Conservation (phyloP, 2,888 invertebrate genomes). For the Leptinotarsa tumamoca region DNA sequence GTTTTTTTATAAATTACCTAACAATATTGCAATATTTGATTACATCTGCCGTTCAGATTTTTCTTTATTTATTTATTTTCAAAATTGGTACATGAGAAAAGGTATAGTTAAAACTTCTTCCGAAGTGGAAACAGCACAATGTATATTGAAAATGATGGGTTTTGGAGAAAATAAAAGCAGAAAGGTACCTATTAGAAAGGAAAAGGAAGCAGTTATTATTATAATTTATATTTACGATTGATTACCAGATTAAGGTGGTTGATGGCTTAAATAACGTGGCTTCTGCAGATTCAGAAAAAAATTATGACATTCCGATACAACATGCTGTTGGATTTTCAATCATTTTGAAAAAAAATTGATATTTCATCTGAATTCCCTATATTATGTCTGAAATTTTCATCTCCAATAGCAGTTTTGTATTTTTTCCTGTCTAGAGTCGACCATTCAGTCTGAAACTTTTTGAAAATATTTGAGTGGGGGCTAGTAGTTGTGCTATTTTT, state of each 20-base stretch:
- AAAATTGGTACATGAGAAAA: background rate
- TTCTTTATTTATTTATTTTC: background rate
- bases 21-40: background rate
- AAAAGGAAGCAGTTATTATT: background rate
- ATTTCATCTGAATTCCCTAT: no score
- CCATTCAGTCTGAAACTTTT: no score
- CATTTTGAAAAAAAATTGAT: no score
- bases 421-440: no score
- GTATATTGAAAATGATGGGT: background rate
- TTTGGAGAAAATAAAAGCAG: background rate
- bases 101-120: background rate
- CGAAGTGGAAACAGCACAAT: no score
- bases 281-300: background rate
- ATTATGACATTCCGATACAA: background rate
- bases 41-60: background rate
- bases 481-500: no score
- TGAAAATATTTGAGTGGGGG: no score
- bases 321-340: background rate
- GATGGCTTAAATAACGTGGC: background rate
- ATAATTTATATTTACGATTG: background rate
- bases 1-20: background rate
- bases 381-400: no score
- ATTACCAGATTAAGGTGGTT: background rate
- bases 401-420: no score
- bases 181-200: background rate